These are phyloP conservation scores for Crambe crambe DNA, from an alignment of 37 sponge, comb jelly and placozoan species.

Conservation along the genomic window DNA sequence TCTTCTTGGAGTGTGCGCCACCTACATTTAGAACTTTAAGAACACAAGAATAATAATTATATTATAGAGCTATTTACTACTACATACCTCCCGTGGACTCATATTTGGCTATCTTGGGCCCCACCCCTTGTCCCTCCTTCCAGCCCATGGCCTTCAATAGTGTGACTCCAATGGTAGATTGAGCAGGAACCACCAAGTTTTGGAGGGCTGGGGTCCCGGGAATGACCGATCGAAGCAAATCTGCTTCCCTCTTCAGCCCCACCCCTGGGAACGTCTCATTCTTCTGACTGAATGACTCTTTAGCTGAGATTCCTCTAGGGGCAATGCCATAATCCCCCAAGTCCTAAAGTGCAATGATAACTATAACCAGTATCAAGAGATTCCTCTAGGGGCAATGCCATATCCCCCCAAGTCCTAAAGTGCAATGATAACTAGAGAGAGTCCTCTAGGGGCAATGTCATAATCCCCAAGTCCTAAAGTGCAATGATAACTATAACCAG, in stretches of 20 bases:
- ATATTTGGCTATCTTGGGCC: slow-evolving; percentile 61
- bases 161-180: slow-evolving; percentile 65
- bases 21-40: no score
- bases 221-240: slow-evolving; percentile 30
- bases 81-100: background rate
- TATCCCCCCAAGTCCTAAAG: slow-evolving; percentile 74
- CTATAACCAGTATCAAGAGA: no score
- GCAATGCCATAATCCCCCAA: slow-evolving; percentile 86
- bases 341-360: slow-evolving; percentile 78
- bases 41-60: background rate
- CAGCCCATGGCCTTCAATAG: slow-evolving; percentile 92
- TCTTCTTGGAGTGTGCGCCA: no score
- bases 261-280: background rate
- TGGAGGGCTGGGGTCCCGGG: slow-evolving; percentile 63
- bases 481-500: no score
- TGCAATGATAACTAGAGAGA: no score
- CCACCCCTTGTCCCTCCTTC: slow-evolving; percentile 92
- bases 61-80: background rate
- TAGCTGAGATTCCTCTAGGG: slow-evolving; percentile 67
- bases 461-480: slow-evolving; percentile 75
- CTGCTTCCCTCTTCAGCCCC: background rate
- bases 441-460: slow-evolving; percentile 87
- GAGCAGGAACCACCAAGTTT: slow-evolving; percentile 64
- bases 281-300: slow-evolving; percentile 45
- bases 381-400: slow-evolving; percentile 88